Conservation (phyloP, 2,113 vertebrate species). For the Proterorhinus semilunaris region DNA sequence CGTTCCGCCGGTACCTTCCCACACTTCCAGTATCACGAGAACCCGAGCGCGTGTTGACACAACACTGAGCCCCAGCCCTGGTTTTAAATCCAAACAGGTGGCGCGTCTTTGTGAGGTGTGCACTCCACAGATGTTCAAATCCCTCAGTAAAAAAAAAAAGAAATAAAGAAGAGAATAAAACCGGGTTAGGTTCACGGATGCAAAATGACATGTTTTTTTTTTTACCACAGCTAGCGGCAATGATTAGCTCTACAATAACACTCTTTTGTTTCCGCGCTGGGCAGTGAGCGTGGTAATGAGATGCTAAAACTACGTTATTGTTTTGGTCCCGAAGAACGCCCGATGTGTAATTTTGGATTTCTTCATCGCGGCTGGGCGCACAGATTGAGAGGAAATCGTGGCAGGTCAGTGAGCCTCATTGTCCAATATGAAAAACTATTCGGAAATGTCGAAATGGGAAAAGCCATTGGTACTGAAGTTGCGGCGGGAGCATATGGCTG, state of each 20-base stretch:
- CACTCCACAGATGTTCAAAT: conserved; percentile 63
- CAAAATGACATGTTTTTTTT: conserved; percentile 58
- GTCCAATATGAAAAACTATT: conserved; percentile 55
- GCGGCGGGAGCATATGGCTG: conserved; percentile 18
- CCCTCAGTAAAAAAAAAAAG: conserved; percentile 51
- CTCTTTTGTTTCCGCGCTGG: conserved; percentile 51
- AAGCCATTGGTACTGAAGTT: conserved; percentile 28
- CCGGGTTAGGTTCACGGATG: conserved; percentile 31
- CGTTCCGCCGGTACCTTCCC: conserved; percentile 18
- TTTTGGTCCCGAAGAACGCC: conserved; percentile 29
- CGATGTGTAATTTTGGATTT: conserved; percentile 39
- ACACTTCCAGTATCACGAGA: conserved; percentile 17
- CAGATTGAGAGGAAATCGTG: conserved; percentile 62
- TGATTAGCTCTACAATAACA: conserved; percentile 51
- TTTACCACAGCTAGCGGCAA: conserved; percentile 41
- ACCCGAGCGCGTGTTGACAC: conserved; percentile 42
- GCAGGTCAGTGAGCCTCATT: conserved; percentile 40
- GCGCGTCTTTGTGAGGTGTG: conserved; percentile 44
- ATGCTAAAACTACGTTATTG: conserved; percentile 49
- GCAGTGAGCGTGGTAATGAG: conserved; percentile 41
- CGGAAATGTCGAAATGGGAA: conserved; percentile 33
- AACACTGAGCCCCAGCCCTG: conserved; percentile 37
- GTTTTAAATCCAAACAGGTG: conserved; percentile 57
- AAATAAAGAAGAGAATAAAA: conserved; percentile 46
- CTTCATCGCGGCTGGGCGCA: conserved; percentile 46